These are phyloP conservation scores for Cephalotes varians DNA, from an alignment of 2,888 invertebrate species.

Conservation along the genomic window DNA sequence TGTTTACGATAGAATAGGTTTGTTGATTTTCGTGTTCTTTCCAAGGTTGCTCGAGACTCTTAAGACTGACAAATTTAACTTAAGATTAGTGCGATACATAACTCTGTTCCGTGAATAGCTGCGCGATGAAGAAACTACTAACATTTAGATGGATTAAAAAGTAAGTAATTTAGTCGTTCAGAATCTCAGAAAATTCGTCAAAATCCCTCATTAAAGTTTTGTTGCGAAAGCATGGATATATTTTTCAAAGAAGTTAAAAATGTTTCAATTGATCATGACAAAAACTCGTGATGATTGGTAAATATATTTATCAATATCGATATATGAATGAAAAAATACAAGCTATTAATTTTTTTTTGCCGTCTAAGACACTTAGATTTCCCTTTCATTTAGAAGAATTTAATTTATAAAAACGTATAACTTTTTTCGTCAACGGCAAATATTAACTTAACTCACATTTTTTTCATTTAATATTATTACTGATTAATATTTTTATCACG, in stretches of 20 bases:
- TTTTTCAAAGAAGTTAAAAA: not conserved
- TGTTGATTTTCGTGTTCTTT: not conserved
- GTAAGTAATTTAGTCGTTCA: conserved; percentile 5
- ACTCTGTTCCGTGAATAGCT: not conserved
- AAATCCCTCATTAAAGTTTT: not conserved
- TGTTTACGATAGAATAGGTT: conserved; percentile 14
- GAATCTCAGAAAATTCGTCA: not conserved
- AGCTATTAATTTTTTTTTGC: not conserved
- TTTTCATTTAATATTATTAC: not conserved
- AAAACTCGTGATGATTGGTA: not conserved
- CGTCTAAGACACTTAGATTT: not conserved
- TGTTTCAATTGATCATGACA: not conserved
- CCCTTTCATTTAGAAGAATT: not conserved
- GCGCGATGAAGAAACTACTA: conserved; percentile 23
- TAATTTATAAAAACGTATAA: not conserved
- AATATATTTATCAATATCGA: not conserved
- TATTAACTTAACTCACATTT: not conserved
- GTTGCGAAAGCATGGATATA: not conserved
- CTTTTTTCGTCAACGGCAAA: not conserved
- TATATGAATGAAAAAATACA: not conserved
- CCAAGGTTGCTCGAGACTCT: conserved; percentile 11
- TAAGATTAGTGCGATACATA: not conserved
- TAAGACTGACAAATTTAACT: conserved; percentile 14
- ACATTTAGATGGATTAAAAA: not conserved
- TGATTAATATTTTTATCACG: not conserved